Percentiles rank a stretch among this genome's conserved stretches.
phyloP scores from a whole-genome alignment of 2,113 vertebrate genomes.

The Accipiter cooperii region DNA sequence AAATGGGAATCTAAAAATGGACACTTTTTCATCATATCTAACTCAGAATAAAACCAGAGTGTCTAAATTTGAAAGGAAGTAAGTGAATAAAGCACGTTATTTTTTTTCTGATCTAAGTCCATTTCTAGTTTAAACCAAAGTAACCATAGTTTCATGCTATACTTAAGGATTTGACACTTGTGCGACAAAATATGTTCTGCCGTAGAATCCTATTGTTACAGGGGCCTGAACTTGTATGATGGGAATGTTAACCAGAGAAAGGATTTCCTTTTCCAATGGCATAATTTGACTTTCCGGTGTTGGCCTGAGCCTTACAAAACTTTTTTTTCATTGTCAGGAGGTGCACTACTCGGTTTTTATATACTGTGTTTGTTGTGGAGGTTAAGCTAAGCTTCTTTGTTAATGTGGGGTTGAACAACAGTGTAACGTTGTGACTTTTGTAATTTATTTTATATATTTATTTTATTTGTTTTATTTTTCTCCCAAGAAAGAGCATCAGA shows the following conservation, averaged over 20 bases:
- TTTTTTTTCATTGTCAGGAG: background rate
- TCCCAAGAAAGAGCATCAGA: background rate
- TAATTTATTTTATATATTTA: background rate
- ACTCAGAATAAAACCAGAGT: background rate
- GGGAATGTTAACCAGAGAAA: background rate
- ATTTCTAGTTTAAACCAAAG: background rate
- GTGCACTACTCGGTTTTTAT: background rate
- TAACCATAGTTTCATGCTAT: background rate
- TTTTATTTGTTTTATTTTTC: background rate
- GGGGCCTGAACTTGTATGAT: background rate
- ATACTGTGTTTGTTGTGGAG: background rate
- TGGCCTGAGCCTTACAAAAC: background rate
- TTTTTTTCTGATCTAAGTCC: background rate
- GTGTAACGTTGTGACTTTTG: background rate
- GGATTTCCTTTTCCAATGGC: background rate
- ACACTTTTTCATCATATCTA: background rate
- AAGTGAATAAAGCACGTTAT: background rate
- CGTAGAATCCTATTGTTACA: background rate
- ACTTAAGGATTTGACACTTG: background rate
- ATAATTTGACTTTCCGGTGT: background rate
- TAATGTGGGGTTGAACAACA: background rate
- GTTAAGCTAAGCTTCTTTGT: background rate
- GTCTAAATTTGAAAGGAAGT: background rate
- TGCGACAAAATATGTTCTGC: background rate
- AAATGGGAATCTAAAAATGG: background rate